Percentiles rank a stretch among this genome's conserved stretches.
Evolutionary conservation across 2,888 invertebrate genomes (phyloP).

Genomic region (Bombylius major): DNA sequence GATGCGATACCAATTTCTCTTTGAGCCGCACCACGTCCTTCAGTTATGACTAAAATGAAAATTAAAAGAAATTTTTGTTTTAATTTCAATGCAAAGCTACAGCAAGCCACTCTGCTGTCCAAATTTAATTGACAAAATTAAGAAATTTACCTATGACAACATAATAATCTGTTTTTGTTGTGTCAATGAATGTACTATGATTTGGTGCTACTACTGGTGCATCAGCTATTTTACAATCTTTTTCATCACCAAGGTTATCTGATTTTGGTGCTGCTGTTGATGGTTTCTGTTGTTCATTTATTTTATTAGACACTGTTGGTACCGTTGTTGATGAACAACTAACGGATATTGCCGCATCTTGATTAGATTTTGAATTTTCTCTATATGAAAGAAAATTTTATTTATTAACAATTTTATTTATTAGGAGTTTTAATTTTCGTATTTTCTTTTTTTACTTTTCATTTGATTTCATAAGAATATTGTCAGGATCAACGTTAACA

Average conservation of each 20-base stretch:
- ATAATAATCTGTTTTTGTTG: background rate
- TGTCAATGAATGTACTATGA: background rate
- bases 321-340: no score
- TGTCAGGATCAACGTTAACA: no score
- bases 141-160: slow-evolving; percentile 3
- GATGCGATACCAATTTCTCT: slow-evolving; percentile 84
- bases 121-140: background rate
- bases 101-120: background rate
- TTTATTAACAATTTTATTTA: no score
- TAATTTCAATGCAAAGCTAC: background rate
- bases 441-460: no score
- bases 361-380: no score
- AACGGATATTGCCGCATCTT: no score
- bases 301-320: no score
- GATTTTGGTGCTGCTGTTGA: no score
- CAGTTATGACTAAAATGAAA: slow-evolving; percentile 55
- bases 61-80: background rate
- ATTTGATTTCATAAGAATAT: no score
- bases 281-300: no score
- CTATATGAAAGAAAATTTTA: no score
- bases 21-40: slow-evolving; percentile 73
- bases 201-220: background rate
- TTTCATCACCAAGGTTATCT: background rate
- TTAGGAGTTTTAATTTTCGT: no score
- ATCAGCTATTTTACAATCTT: background rate